phyloP scores from a whole-genome alignment of 2,888 invertebrate genomes.

The Spisula solida region DNA sequence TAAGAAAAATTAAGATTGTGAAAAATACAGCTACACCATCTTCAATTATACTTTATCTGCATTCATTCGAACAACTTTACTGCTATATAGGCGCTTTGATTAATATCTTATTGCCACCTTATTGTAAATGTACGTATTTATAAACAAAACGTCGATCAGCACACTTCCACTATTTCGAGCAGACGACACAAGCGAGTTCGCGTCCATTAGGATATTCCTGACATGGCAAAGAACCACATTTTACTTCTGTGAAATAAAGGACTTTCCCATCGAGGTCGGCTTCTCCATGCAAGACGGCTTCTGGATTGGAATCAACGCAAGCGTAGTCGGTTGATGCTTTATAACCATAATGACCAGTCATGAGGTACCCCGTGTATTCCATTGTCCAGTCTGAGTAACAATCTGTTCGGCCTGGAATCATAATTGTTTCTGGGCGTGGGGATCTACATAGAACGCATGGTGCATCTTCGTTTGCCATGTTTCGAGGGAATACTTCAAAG shows the following conservation, averaged over 20 bases:
- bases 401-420: constrained; percentile 38
- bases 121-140: too few relatives aligned
- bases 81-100: too few relatives aligned
- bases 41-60: too few relatives aligned
- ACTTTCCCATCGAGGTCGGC: constrained; percentile 23
- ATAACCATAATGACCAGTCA: constrained; percentile 35
- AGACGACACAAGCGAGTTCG: constrained; percentile 52
- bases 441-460: constrained; percentile 46
- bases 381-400: constrained; percentile 49
- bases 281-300: constrained; percentile 39
- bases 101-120: too few relatives aligned
- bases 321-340: constrained; percentile 29
- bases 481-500: not conserved
- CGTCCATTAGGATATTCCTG: constrained; percentile 46
- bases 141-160: too few relatives aligned
- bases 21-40: too few relatives aligned
- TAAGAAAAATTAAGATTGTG: too few relatives aligned
- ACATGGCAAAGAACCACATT: constrained; percentile 47
- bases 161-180: constrained; percentile 51
- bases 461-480: constrained; percentile 28
- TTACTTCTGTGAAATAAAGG: constrained; percentile 41
- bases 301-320: constrained; percentile 48
- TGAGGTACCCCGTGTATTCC: constrained; percentile 53
- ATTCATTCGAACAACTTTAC: too few relatives aligned
- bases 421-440: constrained; percentile 22